phyloP scores from a whole-genome alignment of 92 coral and sea anemone genomes.

The Chrysogorgia sp. region DNA sequence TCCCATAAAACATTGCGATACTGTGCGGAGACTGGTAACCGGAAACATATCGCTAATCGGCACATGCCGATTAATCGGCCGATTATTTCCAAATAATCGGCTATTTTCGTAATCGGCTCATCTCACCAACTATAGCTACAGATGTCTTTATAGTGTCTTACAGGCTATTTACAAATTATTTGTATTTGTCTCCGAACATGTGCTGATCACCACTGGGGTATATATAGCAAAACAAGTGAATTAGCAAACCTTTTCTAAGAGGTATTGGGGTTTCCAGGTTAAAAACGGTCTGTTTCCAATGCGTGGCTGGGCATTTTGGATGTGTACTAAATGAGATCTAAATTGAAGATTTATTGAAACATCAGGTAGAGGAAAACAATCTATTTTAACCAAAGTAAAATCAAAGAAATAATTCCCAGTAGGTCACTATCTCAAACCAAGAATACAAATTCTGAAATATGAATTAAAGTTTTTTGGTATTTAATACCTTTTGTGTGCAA shows the following conservation, averaged over 20 bases:
- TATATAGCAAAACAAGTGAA: no score
- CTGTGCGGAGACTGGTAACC: no score
- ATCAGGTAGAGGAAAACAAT: not conserved
- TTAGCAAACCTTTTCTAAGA: slow-evolving; percentile 67
- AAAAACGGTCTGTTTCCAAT: slow-evolving; percentile 96
- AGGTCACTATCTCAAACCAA: not conserved
- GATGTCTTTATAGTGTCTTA: no score
- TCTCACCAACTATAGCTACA: no score
- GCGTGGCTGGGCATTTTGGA: slow-evolving; percentile 74
- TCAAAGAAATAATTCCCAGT: not conserved
- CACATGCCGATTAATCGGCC: no score
- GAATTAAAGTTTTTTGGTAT: not conserved
- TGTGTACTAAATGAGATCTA: slow-evolving; percentile 87
- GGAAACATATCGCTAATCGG: no score
- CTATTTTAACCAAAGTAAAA: not conserved
- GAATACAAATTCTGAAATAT: not conserved
- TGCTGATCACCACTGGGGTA: not conserved
- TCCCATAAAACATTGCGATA: no score
- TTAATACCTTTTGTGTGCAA: slow-evolving; percentile 74
- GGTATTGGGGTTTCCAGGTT: slow-evolving; percentile 71
- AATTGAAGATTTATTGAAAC: not conserved
- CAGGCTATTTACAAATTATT: not conserved
- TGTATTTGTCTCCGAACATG: not conserved
- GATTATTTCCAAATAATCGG: no score
- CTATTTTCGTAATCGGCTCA: no score